A percentile compares a stretch with the other conserved stretches of the same genome.
Conservation (phyloP, 64 coral and sea anemone species). For the Pachyseris speciosa region DNA sequence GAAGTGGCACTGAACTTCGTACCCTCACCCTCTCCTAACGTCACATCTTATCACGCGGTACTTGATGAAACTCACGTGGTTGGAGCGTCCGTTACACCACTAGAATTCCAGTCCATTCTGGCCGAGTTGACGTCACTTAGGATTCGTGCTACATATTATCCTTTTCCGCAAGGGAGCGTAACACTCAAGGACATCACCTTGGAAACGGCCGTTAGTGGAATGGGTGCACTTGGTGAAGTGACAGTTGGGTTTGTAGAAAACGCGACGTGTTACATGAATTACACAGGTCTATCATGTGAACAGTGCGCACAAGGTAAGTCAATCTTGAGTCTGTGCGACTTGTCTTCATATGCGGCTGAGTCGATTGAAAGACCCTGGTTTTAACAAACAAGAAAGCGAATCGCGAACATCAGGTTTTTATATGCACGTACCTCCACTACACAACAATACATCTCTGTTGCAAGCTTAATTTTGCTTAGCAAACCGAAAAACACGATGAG, state of each 20-base stretch:
- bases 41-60: slow-evolving; percentile 63
- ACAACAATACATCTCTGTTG: no score
- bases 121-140: slow-evolving; percentile 74
- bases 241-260: slow-evolving; percentile 86
- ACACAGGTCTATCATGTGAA: slow-evolving; percentile 92
- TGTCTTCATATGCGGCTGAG: not conserved
- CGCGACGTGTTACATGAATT: slow-evolving; percentile 82
- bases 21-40: slow-evolving; percentile 37
- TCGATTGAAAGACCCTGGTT: no score
- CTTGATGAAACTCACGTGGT: slow-evolving; percentile 74
- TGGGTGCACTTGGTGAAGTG: not conserved
- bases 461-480: no score
- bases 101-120: slow-evolving; percentile 89
- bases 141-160: slow-evolving; percentile 61
- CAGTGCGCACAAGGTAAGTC: slow-evolving; percentile 75
- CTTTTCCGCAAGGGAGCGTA: slow-evolving; percentile 23
- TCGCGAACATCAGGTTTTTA: no score
- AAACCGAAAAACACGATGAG: no score
- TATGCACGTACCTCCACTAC: no score
- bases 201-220: slow-evolving; percentile 49
- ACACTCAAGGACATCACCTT: slow-evolving; percentile 53
- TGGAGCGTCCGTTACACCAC: slow-evolving; percentile 5
- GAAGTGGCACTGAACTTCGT: slow-evolving; percentile 49
- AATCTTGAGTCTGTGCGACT: not conserved
- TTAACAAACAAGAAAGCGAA: no score